Percentiles rank a stretch among this genome's conserved stretches.
Conservation (phyloP, 2,888 invertebrate genomes). For the Digitonthophagus gazella region DNA sequence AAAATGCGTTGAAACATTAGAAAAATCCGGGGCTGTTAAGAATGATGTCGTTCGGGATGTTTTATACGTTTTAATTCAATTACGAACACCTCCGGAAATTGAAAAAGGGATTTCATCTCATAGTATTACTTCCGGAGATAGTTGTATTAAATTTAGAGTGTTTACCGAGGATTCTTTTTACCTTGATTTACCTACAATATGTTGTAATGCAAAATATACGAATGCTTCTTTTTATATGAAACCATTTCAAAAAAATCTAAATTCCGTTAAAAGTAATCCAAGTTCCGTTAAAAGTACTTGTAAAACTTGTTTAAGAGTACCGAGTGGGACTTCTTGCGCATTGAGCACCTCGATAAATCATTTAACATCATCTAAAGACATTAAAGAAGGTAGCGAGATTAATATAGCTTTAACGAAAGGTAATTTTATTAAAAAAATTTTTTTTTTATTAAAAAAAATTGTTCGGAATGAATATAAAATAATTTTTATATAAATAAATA, state of each 20-base stretch:
- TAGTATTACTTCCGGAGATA: neutral
- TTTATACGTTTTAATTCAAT: constrained; percentile 31
- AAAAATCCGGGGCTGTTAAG: constrained; percentile 28
- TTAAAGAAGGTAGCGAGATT: no score
- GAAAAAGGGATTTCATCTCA: constrained; percentile 14
- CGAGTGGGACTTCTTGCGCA: no score
- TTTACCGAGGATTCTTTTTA: constrained; percentile 22
- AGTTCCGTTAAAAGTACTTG: no score
- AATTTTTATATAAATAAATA: no score
- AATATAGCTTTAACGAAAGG: no score
- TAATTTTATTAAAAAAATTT: no score
- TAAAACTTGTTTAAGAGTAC: constrained; percentile 6
- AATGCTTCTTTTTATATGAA: constrained; percentile 24
- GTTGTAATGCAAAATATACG: constrained; percentile 22
- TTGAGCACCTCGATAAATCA: no score
- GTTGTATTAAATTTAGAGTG: constrained; percentile 15
- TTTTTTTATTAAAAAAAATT: no score
- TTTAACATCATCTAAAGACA: no score
- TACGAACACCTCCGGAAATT: constrained; percentile 27
- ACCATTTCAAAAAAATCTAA: no score
- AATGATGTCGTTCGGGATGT: constrained; percentile 27
- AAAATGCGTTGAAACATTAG: constrained; percentile 34
- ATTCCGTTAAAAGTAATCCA: no score
- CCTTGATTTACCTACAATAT: constrained; percentile 22
- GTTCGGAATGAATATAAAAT: no score